Evolutionary conservation across 2,888 invertebrate species (phyloP), one percentile per base, ranked within the genome.

Genomic region (Scotopteryx bipunctaria): DNA sequence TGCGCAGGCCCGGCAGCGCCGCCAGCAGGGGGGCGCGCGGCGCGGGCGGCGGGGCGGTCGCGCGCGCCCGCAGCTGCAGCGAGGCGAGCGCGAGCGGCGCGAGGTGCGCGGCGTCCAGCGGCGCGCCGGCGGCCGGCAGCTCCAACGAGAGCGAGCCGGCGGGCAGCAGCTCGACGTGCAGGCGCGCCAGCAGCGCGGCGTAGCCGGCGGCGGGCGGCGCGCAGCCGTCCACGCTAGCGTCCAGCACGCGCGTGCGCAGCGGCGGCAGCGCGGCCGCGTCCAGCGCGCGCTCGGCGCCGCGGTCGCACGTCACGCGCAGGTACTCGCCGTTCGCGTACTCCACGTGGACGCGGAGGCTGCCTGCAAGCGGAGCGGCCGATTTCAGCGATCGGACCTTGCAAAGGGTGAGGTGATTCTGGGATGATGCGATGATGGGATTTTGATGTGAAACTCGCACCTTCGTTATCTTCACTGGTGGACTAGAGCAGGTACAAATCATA

Each of bases 41-140:
- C 8, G 43, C 33, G 21, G 5, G 48, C 61, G 63, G 33, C 27
- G 17, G 37, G 31, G 9, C 19, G 33, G 58, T 52, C 9, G 49
- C 54, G 49, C 16, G 13, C 11, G 49, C 54, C 50, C 16, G 13
- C 32, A 64, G 55, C 41, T 46, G 32, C 16, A 59, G 54, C 5
- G 21, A 32, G 14, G 23, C 46, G 43, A 64, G 55, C 5, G 19
- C 8, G 14, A 57, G 59, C 4, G 40, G 43, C 37, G 5, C 32
- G 27, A 57, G 40, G 17, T 66, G 56, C 1, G 0, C 4, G 5
- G 15, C 41, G 16, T 19, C 13, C 1, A 67, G 51, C 17, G 35
- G 41, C 25, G 56, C 35, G 33, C n/a, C 37, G 21, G 43, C 42
- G 15, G 47, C 31, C 37, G 36, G 42, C 1, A 14, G 17, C 3